These are phyloP conservation scores for Oncorhynchus gorbuscha DNA, from an alignment of 2,113 vertebrate genomes.

Conservation along the genomic window DNA sequence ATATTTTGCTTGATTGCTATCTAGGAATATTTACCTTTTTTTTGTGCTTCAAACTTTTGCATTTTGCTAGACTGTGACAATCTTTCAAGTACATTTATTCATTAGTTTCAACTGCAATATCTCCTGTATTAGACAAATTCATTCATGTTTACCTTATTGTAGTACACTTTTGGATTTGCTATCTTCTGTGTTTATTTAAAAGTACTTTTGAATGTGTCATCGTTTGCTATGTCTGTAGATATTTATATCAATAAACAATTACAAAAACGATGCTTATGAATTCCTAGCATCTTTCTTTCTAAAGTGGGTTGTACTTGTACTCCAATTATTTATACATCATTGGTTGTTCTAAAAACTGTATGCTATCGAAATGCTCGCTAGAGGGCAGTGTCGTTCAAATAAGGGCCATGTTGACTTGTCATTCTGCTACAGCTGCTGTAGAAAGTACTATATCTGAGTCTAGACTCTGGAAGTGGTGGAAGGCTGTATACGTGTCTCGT, in stretches of 20 bases:
- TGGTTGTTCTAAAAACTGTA: not conserved
- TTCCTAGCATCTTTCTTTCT: no score
- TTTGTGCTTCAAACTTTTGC: slow-evolving; percentile 9
- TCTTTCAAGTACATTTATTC: slow-evolving; percentile 13
- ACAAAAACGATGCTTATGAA: not conserved
- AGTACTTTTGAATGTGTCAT: slow-evolving; percentile 31
- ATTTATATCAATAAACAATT: slow-evolving; percentile 45
- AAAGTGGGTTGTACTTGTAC: not conserved
- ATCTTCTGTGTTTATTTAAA: slow-evolving; percentile 31
- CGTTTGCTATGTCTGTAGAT: slow-evolving; percentile 31
- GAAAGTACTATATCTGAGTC: no score
- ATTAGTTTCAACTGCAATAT: not conserved
- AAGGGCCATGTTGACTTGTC: not conserved
- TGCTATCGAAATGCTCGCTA: slow-evolving; percentile 36
- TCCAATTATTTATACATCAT: not conserved
- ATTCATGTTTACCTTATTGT: slow-evolving; percentile 25
- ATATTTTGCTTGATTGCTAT: slow-evolving; percentile 21
- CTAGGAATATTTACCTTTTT: slow-evolving; percentile 13
- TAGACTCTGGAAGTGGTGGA: no score
- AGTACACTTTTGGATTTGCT: slow-evolving; percentile 23
- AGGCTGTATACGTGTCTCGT: no score
- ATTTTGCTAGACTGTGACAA: slow-evolving; percentile 46
- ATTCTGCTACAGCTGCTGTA: not conserved
- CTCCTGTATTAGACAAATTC: slow-evolving; percentile 32
- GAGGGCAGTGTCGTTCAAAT: slow-evolving; percentile 55